Percentiles rank a stretch among this genome's conserved stretches.
phyloP scores from a whole-genome alignment of 2,888 invertebrate genomes.

The Trissoscelio sp. region DNA sequence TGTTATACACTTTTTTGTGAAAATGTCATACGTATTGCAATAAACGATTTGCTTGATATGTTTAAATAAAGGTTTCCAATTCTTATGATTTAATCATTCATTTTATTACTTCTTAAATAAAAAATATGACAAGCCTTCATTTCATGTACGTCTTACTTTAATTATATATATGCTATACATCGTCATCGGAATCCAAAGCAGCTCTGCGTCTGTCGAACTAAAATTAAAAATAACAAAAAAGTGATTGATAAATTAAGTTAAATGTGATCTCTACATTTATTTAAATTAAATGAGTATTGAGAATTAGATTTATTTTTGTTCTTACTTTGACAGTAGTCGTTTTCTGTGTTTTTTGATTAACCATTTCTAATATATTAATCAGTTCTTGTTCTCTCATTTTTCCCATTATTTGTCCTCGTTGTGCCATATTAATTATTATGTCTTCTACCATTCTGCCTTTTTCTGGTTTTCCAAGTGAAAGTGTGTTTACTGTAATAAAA shows the following conservation, averaged over 20 bases:
- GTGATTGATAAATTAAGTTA: no score
- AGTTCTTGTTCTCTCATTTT: slow-evolving; percentile 94
- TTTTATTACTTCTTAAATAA: slow-evolving; percentile 39
- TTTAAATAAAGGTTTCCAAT: slow-evolving; percentile 13
- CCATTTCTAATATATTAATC: slow-evolving; percentile 92
- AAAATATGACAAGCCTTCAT: slow-evolving; percentile 42
- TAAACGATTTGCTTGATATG: slow-evolving; percentile 26
- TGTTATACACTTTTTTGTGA: slow-evolving; percentile 19
- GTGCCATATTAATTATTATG: slow-evolving; percentile 97
- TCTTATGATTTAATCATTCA: slow-evolving; percentile 1
- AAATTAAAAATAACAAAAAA: no score
- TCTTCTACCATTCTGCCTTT: slow-evolving; percentile 97
- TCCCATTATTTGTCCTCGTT: slow-evolving; percentile 92
- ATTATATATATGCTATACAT: slow-evolving; percentile 76
- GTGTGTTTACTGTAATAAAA: slow-evolving; percentile 91
- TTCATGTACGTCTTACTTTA: slow-evolving; percentile 17
- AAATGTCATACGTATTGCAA: slow-evolving; percentile 10
- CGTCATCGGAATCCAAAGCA: slow-evolving; percentile 93
- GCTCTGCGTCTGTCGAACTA: slow-evolving; percentile 95
- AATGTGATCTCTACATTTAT: no score
- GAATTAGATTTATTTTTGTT: no score
- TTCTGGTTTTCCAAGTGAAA: slow-evolving; percentile 97
- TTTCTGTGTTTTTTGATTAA: slow-evolving; percentile 92
- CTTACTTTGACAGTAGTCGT: slow-evolving; percentile 90
- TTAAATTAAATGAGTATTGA: no score